Base-by-base conservation (phyloP, 2,888 invertebrate genomes). In the Leucophenga montana region DNA sequence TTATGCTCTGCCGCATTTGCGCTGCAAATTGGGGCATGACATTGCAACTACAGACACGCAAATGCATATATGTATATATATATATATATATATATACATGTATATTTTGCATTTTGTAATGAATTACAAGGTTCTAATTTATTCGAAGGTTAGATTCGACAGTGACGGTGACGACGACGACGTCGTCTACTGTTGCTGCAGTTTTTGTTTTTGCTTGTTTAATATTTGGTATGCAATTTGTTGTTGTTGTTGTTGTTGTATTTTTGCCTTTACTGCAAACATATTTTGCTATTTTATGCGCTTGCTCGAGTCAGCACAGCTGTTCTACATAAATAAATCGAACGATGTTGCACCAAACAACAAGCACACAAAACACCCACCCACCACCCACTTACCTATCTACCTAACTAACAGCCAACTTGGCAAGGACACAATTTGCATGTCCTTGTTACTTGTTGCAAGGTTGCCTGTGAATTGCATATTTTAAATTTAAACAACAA, bases 21-120 rank as follows among this genome's bases (percentile, higher is more conserved):
- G 39, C 39, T 68, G 71, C 71, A 75, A 81, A 81, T 81, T 84
- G 84, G 81, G 83, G 75, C 84, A 79, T 77, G 84, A 76, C 84
- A 81, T 84, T 80, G 80, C 53, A 6, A 14, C 39, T 2, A 62
- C 18, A 62, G 22, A 62, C 62, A 22, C 14, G 16, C 33, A 39
- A n/a, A 39, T 14, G 16, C 16, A 61, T 39, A 61, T 54, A 48
- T 56, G 33, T 20, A 13, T 20, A 64, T 59, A 50, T 67, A 18
- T 75, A 69, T n/a, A n/a, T n/a, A 39, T 14, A 9, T 6, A 61
- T 39, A 61, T 54, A 48, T 56, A 20, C 44, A 13, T 20, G 56
- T 59, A 50, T 67, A 18, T 75, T 67, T 70, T 67, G 50, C 44
- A 14, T 31, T 70, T 69, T 65, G 71, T 70, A 81, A 81, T 78